phyloP scores from a whole-genome alignment of 2,888 invertebrate genomes.

The Plutella xylostella region DNA sequence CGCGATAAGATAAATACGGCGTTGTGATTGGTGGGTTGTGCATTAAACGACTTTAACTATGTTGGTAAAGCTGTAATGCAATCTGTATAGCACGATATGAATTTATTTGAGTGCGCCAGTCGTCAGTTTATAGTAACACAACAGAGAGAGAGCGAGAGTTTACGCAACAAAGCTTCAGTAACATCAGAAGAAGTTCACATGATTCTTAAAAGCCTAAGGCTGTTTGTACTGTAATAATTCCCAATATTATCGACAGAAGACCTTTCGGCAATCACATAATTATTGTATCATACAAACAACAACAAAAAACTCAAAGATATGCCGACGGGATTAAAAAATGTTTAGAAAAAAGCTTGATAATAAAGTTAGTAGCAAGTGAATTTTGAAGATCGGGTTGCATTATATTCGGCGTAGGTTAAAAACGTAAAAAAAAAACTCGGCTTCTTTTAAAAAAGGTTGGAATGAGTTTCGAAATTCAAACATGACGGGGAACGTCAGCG shows the following conservation, averaged over 20 bases:
- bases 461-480: conserved; percentile 51
- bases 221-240: too few species aligned
- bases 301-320: conserved; percentile 48
- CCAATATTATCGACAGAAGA: conserved; percentile 12
- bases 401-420: conserved; percentile 26
- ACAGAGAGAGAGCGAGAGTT: too few species aligned
- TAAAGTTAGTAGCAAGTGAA: conserved; percentile 70
- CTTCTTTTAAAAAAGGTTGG: conserved; percentile 36
- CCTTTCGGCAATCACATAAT: conserved; percentile 27
- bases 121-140: too few species aligned
- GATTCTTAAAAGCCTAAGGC: conserved; percentile 27
- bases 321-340: conserved; percentile 44
- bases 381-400: conserved; percentile 58
- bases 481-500: conserved; percentile 56
- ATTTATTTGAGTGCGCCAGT: too few species aligned
- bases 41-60: too few species aligned
- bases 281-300: conserved; percentile 45
- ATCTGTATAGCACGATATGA: too few species aligned
- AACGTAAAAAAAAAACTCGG: conserved; percentile 35
- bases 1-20: too few species aligned
- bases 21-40: too few species aligned
- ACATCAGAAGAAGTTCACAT: conserved; percentile 27
- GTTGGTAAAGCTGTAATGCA: too few species aligned
- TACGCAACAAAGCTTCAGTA: neutral
- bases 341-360: conserved; percentile 51